Conservation (phyloP, 2,888 invertebrate species). For the Heliconius cydno region DNA sequence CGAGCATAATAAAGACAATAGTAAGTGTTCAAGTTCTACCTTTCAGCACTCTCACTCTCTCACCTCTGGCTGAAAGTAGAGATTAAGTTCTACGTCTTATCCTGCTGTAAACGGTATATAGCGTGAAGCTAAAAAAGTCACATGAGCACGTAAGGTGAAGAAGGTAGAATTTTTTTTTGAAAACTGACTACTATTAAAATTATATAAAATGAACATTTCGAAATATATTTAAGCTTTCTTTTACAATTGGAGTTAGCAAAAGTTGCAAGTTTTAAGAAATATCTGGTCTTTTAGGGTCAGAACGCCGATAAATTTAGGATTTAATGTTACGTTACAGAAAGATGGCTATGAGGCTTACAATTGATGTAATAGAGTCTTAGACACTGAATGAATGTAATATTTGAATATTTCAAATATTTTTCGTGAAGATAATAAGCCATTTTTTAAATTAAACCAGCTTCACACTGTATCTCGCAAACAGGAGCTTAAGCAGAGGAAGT, state of each 20-base stretch:
- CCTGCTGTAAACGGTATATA: no score
- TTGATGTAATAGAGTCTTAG: background rate
- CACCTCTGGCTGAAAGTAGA: no score
- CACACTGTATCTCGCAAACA: no score
- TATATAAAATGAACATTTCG: slow-evolving; percentile 5
- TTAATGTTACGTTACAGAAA: slow-evolving; percentile 39
- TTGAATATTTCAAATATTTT: background rate
- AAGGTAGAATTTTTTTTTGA: background rate
- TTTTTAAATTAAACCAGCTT: no score
- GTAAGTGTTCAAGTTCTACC: no score
- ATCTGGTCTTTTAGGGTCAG: slow-evolving; percentile 28
- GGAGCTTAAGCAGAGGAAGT: no score
- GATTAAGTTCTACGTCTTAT: no score
- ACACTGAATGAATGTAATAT: background rate
- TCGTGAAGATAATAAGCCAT: no score
- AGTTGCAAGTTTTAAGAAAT: slow-evolving; percentile 32
- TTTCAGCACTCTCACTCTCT: no score
- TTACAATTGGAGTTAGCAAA: slow-evolving; percentile 28
- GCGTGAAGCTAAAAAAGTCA: no score
- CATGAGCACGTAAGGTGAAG: no score
- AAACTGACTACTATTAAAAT: background rate
- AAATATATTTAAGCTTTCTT: slow-evolving; percentile 15
- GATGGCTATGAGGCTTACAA: slow-evolving; percentile 16
- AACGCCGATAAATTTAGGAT: slow-evolving; percentile 44
- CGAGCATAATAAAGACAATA: no score